phyloP scores from a whole-genome alignment of 2,888 invertebrate species.

The Eupithecia dodoneata region DNA sequence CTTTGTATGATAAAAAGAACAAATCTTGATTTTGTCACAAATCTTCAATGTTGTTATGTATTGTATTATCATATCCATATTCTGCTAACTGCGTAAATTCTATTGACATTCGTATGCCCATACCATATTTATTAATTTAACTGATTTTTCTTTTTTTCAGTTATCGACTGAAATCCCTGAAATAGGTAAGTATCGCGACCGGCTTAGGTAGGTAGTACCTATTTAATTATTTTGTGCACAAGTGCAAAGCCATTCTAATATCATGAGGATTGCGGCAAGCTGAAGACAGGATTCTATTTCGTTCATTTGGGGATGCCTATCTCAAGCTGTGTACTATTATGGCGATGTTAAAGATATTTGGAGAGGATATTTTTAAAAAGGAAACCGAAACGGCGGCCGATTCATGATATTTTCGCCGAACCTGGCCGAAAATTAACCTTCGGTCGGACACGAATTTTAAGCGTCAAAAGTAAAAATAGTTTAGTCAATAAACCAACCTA shows the following conservation, averaged over 20 bases:
- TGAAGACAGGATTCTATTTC: background rate
- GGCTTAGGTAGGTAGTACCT: background rate
- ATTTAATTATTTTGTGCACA: background rate
- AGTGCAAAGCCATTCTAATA: background rate
- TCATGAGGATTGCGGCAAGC: background rate
- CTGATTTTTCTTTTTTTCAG: conserved; percentile 58
- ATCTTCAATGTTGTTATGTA: too few species aligned
- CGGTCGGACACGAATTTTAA: background rate
- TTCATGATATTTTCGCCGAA: too few species aligned
- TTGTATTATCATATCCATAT: too few species aligned
- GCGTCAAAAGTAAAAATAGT: background rate
- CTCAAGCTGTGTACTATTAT: too few species aligned
- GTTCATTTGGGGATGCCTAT: background rate
- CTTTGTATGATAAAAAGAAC: too few species aligned
- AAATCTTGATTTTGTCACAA: too few species aligned
- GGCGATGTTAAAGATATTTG: too few species aligned
- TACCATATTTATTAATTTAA: conserved; percentile 17
- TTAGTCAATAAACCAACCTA: background rate
- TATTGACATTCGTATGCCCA: background rate
- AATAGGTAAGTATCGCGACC: conserved; percentile 56
- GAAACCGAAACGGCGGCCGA: too few species aligned
- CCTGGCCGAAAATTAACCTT: too few species aligned
- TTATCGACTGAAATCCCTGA: conserved; percentile 65
- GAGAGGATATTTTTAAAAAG: too few species aligned
- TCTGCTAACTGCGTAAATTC: too few species aligned